Conservation (phyloP, 2,888 invertebrate genomes). For the Deroplatys truncata region DNA sequence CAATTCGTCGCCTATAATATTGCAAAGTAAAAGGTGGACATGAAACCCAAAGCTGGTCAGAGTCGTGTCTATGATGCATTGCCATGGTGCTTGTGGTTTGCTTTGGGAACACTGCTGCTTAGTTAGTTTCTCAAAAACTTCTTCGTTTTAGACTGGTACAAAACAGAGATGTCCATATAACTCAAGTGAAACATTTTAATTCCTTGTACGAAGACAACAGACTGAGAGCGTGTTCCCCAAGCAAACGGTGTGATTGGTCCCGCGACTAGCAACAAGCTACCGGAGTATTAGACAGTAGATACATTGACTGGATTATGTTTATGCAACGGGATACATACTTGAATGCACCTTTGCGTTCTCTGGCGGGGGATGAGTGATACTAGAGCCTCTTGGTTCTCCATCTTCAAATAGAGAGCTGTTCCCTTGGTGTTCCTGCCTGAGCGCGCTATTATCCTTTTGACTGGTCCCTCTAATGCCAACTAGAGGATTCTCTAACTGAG, state of each 20-base stretch:
- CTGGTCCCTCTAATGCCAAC: conserved; percentile 47
- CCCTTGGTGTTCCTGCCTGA: conserved; percentile 40
- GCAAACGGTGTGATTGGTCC: not conserved
- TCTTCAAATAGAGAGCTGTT: conserved; percentile 31
- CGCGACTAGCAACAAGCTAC: not conserved
- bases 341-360: conserved; percentile 30
- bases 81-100: not conserved
- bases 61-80: not conserved
- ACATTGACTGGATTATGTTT: conserved; percentile 3
- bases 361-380: conserved; percentile 25
- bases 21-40: not conserved
- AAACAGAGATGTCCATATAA: no score
- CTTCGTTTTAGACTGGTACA: no score
- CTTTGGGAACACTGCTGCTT: not conserved
- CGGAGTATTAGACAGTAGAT: not conserved
- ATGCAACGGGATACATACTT: conserved; percentile 32
- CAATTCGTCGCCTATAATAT: no score
- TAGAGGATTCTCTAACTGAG: conserved; percentile 57
- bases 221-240: not conserved
- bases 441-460: conserved; percentile 51
- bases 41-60: not conserved
- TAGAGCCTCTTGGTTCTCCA: conserved; percentile 30
- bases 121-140: not conserved
- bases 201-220: no score
- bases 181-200: no score